Conservation (phyloP, 2,888 invertebrate genomes). For the Scaptomyza parva region DNA sequence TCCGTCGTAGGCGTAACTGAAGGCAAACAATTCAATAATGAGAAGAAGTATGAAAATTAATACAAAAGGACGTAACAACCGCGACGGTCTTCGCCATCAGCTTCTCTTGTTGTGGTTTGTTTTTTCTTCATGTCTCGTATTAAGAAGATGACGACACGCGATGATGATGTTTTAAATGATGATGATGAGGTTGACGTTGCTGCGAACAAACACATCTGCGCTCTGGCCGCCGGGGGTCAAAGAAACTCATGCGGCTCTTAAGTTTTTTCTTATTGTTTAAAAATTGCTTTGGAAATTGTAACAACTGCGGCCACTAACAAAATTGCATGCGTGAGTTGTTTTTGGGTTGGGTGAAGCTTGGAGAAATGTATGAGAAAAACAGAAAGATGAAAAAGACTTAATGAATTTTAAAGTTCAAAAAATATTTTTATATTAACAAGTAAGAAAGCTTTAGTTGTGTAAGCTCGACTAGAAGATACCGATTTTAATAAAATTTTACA, state of each 20-base stretch:
- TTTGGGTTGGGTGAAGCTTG: not conserved
- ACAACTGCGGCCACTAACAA: conserved; percentile 48
- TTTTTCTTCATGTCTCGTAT: conserved; percentile 35
- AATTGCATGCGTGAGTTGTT: conserved; percentile 8
- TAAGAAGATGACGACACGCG: conserved; percentile 5
- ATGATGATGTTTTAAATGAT: conserved; percentile 25
- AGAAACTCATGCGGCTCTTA: conserved; percentile 16
- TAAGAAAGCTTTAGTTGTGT: too few species aligned
- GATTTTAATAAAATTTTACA: too few species aligned
- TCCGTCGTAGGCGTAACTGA: conserved; percentile 8
- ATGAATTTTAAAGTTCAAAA: not conserved
- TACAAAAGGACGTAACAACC: conserved; percentile 58
- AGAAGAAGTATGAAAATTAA: conserved; percentile 70
- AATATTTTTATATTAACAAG: too few species aligned
- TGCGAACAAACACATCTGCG: conserved; percentile 36
- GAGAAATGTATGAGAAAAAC: not conserved
- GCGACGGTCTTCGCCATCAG: conserved; percentile 35
- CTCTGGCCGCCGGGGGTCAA: conserved; percentile 46
- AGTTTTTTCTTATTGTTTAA: conserved; percentile 52
- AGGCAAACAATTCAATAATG: conserved; percentile 61
- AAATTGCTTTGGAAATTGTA: conserved; percentile 51
- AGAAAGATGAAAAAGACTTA: not conserved
- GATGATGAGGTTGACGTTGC: not conserved
- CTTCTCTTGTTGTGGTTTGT: conserved; percentile 35
- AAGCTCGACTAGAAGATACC: too few species aligned